These are phyloP conservation scores for Plotosus lineatus DNA, from an alignment of 2,113 vertebrate genomes.

Conservation along the genomic window DNA sequence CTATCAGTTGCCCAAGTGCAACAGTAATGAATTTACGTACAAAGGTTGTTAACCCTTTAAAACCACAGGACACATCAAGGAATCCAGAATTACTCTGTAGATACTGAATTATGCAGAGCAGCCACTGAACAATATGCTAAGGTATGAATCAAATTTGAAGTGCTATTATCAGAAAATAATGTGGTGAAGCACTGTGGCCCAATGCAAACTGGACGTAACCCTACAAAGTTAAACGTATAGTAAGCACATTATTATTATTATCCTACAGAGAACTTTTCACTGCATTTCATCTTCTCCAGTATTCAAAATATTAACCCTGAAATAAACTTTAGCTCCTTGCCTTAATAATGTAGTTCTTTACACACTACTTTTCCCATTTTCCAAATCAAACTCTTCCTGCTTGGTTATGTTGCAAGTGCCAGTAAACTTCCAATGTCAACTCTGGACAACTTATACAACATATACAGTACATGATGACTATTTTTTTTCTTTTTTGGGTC, in stretches of 20 bases:
- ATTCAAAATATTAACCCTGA: no score
- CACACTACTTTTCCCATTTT: no score
- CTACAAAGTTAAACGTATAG: background rate
- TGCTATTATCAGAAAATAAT: background rate
- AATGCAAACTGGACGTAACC: background rate
- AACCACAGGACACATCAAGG: background rate
- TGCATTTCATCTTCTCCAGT: no score
- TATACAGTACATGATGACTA: no score
- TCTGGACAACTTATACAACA: no score
- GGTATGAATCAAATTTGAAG: background rate
- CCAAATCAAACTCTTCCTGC: no score
- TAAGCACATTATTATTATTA: background rate
- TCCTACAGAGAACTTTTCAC: no score
- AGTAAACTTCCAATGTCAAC: no score
- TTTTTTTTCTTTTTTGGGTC: no score
- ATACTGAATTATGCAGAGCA: background rate
- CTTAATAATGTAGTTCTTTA: no score
- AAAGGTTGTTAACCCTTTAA: background rate
- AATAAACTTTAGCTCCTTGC: no score
- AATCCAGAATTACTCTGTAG: background rate
- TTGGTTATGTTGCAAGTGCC: no score
- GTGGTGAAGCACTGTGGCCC: background rate
- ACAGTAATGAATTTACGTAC: background rate
- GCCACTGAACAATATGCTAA: background rate
- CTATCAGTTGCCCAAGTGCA: constrained; percentile 54